Evolutionary conservation across 2,888 invertebrate species (phyloP).

Genomic region (Eristalinus aeneus): DNA sequence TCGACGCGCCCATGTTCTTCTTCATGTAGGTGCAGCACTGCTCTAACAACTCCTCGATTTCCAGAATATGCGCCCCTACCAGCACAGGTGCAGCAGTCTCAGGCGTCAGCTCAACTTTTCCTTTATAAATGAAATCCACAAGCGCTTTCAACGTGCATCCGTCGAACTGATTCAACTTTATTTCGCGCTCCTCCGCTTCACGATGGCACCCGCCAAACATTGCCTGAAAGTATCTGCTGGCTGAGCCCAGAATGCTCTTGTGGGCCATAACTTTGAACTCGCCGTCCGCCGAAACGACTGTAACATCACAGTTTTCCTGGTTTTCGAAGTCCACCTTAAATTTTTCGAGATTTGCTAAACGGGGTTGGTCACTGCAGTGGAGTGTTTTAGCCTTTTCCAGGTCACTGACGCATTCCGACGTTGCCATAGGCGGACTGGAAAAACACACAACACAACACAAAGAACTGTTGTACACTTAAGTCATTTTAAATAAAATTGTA

Average conservation of each 20-base stretch:
- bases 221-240: background rate
- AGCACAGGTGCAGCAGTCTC: background rate
- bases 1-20: slow-evolving; percentile 11
- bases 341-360: background rate
- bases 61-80: background rate
- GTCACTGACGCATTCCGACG: no score
- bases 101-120: background rate
- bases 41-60: background rate
- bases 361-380: background rate
- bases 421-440: no score
- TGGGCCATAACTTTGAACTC: background rate
- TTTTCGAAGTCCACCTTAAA: background rate
- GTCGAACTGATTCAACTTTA: background rate
- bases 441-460: no score
- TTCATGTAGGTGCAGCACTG: slow-evolving; percentile 13
- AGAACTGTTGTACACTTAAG: no score
- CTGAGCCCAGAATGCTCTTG: background rate
- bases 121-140: background rate
- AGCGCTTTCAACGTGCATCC: background rate
- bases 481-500: no score
- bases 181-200: background rate
- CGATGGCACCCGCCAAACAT: background rate
- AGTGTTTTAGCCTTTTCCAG: background rate
- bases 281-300: background rate
- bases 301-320: background rate